Base-by-base conservation (phyloP, 2,888 invertebrate species). In the Trileptium ribeirensis region DNA sequence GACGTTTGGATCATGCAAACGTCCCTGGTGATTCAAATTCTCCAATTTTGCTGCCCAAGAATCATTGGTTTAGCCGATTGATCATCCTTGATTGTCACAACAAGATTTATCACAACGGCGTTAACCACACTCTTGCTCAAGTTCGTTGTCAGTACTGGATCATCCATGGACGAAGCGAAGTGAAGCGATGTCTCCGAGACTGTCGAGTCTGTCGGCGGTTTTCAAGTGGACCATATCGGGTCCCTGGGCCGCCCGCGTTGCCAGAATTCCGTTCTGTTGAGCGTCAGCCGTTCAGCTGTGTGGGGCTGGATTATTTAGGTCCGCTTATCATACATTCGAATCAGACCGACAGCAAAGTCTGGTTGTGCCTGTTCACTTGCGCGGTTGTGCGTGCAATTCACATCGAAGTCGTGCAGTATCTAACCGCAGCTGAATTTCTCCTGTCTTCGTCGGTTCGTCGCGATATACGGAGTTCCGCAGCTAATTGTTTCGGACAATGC, bases 291-390 rank as follows among this genome's bases (percentile, higher is more conserved):
- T 77, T 77, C 33, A 34, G 36, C n/a, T 37, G 3, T 37, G 33
- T 31, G 2, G 77, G 77, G 37, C 34, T 77, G n/a, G 77, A 77
- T 77, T 77, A 77, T 34, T n/a, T 77, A 15, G 77, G 77, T 34
- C 77, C 77, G 15, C 77, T 36, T 24, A 37, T 51, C 24, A 51
- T 51, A 15, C 51, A 24, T 51, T 51, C 51, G 8, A 51, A 24
- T 19, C 74, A 29, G 31, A 15, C 31, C 19, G 37, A 80, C 29
- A 37, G 19, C 36, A n/a, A n/a, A 80, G 33, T 79, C 24, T 81
- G 37, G 79, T n/a, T 80, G 24, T 80, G 80, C 29, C 39, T 81
- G 39, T 81, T 80, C 39, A 80, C 81, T 3, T 80, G 80, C 37
- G 8, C 37, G 8, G 37, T 36, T 24, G 37, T 29, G 81, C n/a